phyloP scores from a whole-genome alignment of 2,797 vertebrate genomes.

The Pristis pectinata region DNA sequence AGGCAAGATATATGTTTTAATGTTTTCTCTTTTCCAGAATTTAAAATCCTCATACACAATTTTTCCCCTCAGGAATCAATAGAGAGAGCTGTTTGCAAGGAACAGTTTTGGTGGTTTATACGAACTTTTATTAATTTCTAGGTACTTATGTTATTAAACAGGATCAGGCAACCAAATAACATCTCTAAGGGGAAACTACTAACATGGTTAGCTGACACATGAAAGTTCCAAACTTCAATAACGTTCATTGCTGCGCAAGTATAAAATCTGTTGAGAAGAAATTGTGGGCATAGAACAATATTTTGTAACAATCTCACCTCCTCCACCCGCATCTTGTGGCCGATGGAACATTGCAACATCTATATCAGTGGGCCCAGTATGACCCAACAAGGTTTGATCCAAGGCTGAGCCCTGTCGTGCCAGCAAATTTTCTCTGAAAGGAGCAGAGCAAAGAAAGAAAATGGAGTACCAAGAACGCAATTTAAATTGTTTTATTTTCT shows the following conservation, averaged over 20 bases:
- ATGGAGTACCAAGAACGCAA: neutral
- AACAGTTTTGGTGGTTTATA: neutral
- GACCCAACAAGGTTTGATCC: conserved; percentile 79
- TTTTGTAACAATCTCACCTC: conserved; percentile 36
- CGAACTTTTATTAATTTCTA: neutral
- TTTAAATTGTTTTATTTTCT: neutral
- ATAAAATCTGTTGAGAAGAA: neutral
- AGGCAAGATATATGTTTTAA: neutral
- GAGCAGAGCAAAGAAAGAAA: conserved; percentile 28
- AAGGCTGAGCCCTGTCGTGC: conserved; percentile 72
- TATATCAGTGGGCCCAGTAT: conserved; percentile 85
- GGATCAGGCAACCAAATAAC: neutral
- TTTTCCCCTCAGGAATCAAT: neutral
- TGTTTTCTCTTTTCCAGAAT: neutral
- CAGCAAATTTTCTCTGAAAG: conserved; percentile 78
- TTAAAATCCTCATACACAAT: neutral
- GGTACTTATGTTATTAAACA: neutral
- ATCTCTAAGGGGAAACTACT: neutral
- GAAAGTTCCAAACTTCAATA: neutral
- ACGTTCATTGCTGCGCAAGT: neutral
- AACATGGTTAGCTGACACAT: neutral
- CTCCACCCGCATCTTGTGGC: conserved; percentile 68
- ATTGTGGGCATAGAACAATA: neutral
- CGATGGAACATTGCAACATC: conserved; percentile 97
- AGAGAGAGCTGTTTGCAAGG: neutral